Evolutionary conservation across 2,113 vertebrate genomes (phyloP).

Genomic region (Parus major): DNA sequence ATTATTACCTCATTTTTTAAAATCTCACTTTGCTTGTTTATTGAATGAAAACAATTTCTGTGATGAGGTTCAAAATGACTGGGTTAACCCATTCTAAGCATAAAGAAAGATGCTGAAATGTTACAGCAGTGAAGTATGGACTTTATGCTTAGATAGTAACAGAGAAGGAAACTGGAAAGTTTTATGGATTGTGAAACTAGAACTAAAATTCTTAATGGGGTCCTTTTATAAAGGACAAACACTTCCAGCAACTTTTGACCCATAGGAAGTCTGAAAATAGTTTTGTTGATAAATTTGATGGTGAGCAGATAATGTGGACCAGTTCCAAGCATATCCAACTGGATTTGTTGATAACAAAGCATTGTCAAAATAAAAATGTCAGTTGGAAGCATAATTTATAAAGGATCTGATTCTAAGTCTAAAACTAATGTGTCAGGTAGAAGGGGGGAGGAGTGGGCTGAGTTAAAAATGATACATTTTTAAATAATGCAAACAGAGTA

Average conservation of each 20-base stretch:
- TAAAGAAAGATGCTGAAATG: background rate
- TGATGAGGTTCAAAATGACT: background rate
- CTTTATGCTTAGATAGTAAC: background rate
- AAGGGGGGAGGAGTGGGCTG: background rate
- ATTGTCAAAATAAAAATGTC: background rate
- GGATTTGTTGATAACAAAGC: background rate
- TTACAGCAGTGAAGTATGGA: background rate
- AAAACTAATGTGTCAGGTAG: background rate
- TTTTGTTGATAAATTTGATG: background rate
- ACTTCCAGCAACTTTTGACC: background rate
- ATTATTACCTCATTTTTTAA: background rate
- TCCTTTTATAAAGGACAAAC: background rate
- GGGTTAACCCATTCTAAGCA: background rate
- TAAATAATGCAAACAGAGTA: background rate
- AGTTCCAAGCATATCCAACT: background rate
- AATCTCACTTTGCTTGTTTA: background rate
- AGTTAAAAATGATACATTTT: background rate
- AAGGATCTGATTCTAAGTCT: background rate
- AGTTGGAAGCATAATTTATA: background rate
- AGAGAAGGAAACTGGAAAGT: background rate
- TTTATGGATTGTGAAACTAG: background rate
- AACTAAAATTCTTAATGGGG: background rate
- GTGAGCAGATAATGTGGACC: background rate
- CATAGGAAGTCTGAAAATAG: background rate
- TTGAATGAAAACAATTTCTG: background rate